Base-by-base conservation (phyloP, 2,113 vertebrate species). In the Lophochroa leadbeateri region DNA sequence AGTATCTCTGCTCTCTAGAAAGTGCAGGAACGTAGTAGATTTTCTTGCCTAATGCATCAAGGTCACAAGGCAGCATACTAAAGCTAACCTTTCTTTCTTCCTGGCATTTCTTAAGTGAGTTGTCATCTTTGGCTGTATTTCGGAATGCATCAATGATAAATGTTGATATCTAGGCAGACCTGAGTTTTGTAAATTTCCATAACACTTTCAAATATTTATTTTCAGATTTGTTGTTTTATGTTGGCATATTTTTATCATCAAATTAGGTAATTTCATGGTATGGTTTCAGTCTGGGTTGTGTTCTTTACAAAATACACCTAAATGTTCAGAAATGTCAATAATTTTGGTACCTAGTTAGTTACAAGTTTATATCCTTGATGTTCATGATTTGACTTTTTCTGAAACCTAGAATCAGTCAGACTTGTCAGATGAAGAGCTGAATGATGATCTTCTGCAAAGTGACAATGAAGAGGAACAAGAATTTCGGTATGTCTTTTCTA, bases 371-470 rank as follows among this genome's bases (percentile, higher is more conserved):
- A 5, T 75, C 3, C 31, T 77, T 72, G 29, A 9, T 92, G 17
- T 52, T 96, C 6, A 89, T 92, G 79, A 94, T 60, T 91, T 91
- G 37, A 33, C 39, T 95, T 97, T 93, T 94, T 96, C 78, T 89
- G 33, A 91, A 91, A 96, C 90, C 94, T 95, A 99, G 99, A 99
- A 99, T 97, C 98, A 99, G 16, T 99, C 99, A 50, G 99, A 99
- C 97, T 97, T 98, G 77, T 99, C 99, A 39, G 99, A 99, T 96
- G 99, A 99, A 96, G 99, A 99, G 91, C 97, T 99, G 43, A 99
- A 99, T 52, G 99, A 99, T 88, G 99, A 99, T 97, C 99, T 99
- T 93, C 97, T 99, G 86, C 99, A 99, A 92, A 99, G 99, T 95
- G 99, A 99, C 88, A 99, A 99, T 41, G 99, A 99, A 95, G 99